Percentiles rank a stretch among this genome's conserved stretches.
Evolutionary conservation across 1,140 invertebrate species (phyloP).

Genomic region (Rhopalosiphum maidis): DNA sequence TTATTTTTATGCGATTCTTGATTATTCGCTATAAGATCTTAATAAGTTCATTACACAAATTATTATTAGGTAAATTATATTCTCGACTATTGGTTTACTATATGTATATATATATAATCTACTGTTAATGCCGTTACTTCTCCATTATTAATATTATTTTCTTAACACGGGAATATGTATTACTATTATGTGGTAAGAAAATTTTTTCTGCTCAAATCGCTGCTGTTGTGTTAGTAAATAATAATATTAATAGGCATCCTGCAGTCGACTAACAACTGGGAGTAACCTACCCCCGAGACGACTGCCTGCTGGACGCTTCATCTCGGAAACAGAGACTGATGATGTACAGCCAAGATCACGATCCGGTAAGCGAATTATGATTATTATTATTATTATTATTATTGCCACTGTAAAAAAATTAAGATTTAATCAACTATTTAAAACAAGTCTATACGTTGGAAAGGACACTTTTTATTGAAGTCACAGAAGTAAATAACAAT

Average conservation of each 20-base stretch:
- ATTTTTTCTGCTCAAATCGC: not conserved
- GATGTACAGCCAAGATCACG: not conserved
- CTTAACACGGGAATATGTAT: not conserved
- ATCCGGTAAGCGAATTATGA: not conserved
- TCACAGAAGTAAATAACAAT: not conserved
- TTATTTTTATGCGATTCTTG: not conserved
- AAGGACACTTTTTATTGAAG: not conserved
- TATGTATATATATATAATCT: too few species aligned
- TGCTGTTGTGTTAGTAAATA: not conserved
- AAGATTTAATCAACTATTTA: not conserved
- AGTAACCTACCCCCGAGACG: not conserved
- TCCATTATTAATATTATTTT: not conserved
- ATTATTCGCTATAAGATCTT: not conserved
- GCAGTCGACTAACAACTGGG: not conserved
- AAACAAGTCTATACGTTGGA: not conserved
- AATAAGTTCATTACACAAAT: not conserved
- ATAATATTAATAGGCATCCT: constrained; percentile 8
- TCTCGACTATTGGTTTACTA: not conserved
- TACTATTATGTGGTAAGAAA: not conserved
- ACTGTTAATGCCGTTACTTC: not conserved
- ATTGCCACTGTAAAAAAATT: not conserved
- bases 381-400: constrained; percentile 13
- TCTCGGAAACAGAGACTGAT: not conserved
- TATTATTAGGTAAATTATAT: not conserved
- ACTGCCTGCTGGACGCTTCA: not conserved